Base-by-base conservation (phyloP, 2,113 vertebrate genomes). In the Cygnus buccinator region DNA sequence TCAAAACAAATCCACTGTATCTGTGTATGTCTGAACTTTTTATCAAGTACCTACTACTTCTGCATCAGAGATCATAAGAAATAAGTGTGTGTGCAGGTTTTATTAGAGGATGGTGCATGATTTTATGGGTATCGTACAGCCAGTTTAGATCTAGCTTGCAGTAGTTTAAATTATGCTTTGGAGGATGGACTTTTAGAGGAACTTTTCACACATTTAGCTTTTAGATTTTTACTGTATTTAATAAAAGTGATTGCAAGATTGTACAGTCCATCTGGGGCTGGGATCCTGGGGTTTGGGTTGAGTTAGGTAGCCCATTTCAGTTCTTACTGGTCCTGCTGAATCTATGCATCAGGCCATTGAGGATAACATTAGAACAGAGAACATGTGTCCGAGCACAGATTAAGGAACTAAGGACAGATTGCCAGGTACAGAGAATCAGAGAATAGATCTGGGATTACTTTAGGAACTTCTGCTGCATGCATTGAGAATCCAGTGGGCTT, bases 401-500 rank as follows among this genome's bases (percentile, higher is more conserved):
- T 75, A 70, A 55, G 33, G n/a, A 55, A 5, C 41, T 33, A 52
- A 33, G 29, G 43, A 65, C 26, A 58, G 37, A 54, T 65, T 2
- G 1, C 12, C 29, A 63, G 21, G 26, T 52, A 78, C 28, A 52
- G 33, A 35, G 7, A 29, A 41, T 59, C 17, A 31, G 31, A 70
- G 26, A 55, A 65, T 55, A 54, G 13, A 61, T 68, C n/a, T 44
- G 52, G 11, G 23, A 26, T 65, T 79, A 55, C 26, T 1, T 63
- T 48, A 10, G 20, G 65, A 26, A 22, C 31, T 63, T 79, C 16
- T 39, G 39, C 16, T 16, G 68, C 7, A 50, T 11, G 22, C 29
- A n/a, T 1, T 16, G 52, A 39, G 48, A 18, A 35, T 74, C 41
- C 55, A 44, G 21, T 0, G 0, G 5, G n/a, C 29, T 55, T 46